Conservation (phyloP, 2,888 invertebrate genomes). For the Tetragnatha montana region DNA sequence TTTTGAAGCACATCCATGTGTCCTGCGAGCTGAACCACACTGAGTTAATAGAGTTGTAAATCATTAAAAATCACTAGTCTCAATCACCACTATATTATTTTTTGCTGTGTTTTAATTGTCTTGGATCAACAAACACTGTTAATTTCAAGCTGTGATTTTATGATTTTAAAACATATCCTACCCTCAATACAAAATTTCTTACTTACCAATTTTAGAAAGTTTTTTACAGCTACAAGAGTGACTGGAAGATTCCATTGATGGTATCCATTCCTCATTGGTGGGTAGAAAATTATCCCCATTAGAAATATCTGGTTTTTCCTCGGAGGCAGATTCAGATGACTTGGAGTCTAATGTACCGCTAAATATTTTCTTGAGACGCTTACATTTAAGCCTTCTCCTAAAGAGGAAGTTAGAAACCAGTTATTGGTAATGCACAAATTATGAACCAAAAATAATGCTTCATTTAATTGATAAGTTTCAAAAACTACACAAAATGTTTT, state of each 20-base stretch:
- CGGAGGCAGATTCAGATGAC: slow-evolving; percentile 74
- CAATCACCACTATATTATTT: background rate
- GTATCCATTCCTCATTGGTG: background rate
- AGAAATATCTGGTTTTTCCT: slow-evolving; percentile 27
- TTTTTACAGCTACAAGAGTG: slow-evolving; percentile 48
- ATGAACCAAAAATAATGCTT: no score
- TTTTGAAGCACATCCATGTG: no score
- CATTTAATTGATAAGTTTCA: no score
- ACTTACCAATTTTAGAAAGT: slow-evolving; percentile 33
- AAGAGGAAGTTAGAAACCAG: background rate
- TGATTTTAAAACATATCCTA: background rate
- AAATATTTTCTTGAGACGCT: slow-evolving; percentile 40
- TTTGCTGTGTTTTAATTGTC: background rate
- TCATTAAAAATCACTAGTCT: background rate
- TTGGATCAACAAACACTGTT: no score
- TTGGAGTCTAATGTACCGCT: slow-evolving; percentile 73
- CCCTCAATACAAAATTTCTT: background rate
- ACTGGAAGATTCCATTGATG: background rate
- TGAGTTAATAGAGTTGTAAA: background rate
- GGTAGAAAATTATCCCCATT: slow-evolving; percentile 3
- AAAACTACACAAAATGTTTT: background rate
- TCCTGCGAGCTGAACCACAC: no score
- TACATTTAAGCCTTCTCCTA: slow-evolving; percentile 62
- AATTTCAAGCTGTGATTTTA: no score
- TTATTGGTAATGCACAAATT: background rate